Conservation (phyloP, 2,797 vertebrate genomes). For the Malurus splendens region DNA sequence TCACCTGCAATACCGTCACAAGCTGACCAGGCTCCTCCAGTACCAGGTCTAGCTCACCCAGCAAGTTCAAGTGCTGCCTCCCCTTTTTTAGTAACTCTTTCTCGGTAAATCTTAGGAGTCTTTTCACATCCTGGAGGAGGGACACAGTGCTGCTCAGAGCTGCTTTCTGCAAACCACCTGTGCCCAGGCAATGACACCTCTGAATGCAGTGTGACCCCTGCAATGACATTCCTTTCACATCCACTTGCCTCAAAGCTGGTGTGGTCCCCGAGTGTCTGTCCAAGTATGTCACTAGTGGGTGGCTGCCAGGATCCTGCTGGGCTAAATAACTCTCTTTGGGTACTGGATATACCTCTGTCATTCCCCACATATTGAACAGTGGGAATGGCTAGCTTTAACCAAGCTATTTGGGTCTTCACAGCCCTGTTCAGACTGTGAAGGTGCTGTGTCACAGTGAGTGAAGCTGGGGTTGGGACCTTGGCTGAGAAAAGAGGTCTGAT, state of each 20-base stretch:
- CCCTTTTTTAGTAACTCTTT: not conserved
- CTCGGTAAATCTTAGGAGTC: not conserved
- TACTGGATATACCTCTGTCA: not conserved
- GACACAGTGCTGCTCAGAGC: not conserved
- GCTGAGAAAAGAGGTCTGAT: not conserved
- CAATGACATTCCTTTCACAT: not conserved
- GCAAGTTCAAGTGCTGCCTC: not conserved
- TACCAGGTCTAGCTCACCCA: not conserved
- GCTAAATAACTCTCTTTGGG: not conserved
- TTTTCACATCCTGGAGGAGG: not conserved
- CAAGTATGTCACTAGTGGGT: not conserved
- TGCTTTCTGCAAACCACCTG: not conserved
- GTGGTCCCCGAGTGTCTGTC: not conserved
- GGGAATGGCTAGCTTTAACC: not conserved
- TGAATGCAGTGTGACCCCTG: not conserved
- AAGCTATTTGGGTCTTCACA: not conserved
- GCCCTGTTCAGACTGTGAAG: not conserved
- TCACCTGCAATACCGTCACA: accelerated
- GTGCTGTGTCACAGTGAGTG: not conserved
- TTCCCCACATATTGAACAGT: not conserved
- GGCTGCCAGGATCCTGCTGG: not conserved
- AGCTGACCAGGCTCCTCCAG: not conserved
- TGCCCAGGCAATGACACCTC: not conserved
- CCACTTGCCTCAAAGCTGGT: not conserved
- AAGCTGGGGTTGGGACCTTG: not conserved